These are phyloP conservation scores for Sceloporus tristichus DNA, from an alignment of 2,113 vertebrate genomes.

Conservation along the genomic window DNA sequence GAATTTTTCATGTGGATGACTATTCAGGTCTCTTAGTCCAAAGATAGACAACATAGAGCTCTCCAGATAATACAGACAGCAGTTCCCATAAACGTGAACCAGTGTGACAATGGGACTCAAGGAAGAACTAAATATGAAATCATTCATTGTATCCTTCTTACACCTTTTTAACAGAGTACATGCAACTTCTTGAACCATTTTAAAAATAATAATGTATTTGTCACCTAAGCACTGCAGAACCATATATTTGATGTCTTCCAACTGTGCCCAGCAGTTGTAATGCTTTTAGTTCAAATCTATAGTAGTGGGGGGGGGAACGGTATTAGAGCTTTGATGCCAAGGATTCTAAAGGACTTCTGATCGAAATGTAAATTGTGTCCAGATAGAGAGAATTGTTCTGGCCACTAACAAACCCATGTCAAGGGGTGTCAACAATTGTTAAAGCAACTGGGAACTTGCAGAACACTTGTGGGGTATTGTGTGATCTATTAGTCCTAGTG, in stretches of 20 bases:
- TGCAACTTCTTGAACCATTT: conserved; percentile 43
- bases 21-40: too few species aligned
- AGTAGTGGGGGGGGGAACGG: neutral
- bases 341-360: conserved; percentile 33
- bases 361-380: conserved; percentile 49
- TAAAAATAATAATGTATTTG: conserved; percentile 52
- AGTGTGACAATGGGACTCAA: too few species aligned
- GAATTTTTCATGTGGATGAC: too few species aligned
- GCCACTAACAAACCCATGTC: conserved; percentile 20
- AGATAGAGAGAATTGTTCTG: neutral
- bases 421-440: conserved; percentile 44
- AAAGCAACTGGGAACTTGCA: neutral
- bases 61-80: too few species aligned
- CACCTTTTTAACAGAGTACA: neutral
- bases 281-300: conserved; percentile 41
- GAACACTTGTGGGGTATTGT: neutral
- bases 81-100: too few species aligned
- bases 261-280: conserved; percentile 12
- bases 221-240: conserved; percentile 32
- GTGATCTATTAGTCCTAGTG: conserved; percentile 28
- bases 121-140: neutral
- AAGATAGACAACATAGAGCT: too few species aligned
- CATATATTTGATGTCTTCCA: neutral
- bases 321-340: conserved; percentile 37
- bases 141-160: neutral